phyloP scores from a whole-genome alignment of 2,797 vertebrate species.

The Poeciliopsis infans region DNA sequence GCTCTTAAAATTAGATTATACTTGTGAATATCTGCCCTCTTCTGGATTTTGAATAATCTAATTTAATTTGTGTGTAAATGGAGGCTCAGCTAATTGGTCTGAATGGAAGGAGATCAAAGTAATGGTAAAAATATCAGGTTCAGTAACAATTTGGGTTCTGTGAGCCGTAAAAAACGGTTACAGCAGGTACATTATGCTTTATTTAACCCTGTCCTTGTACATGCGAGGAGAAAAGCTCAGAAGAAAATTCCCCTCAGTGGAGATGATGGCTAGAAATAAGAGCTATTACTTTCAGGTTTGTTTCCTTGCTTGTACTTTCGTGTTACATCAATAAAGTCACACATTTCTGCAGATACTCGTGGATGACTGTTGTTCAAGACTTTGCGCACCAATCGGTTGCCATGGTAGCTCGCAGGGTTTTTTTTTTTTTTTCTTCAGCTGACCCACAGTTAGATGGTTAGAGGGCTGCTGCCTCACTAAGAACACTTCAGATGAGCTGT shows the following conservation, averaged over 20 bases:
- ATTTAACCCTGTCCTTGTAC: slow-evolving; percentile 31
- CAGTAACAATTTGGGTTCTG: slow-evolving; percentile 49
- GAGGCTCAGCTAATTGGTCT: slow-evolving; percentile 59
- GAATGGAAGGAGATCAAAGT: slow-evolving; percentile 36
- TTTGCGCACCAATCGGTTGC: slow-evolving; percentile 67
- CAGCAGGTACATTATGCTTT: slow-evolving; percentile 35
- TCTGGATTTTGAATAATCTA: slow-evolving; percentile 62
- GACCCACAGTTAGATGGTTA: slow-evolving; percentile 58
- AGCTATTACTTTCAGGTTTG: slow-evolving; percentile 14
- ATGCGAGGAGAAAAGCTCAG: background rate
- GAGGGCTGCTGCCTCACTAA: slow-evolving; percentile 51
- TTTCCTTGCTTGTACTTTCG: slow-evolving; percentile 21
- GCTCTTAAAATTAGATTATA: slow-evolving; percentile 57
- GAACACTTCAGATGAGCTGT: slow-evolving; percentile 45
- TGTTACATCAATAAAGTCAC: slow-evolving; percentile 46
- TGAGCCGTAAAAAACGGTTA: slow-evolving; percentile 27
- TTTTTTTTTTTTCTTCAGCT: slow-evolving; percentile 57
- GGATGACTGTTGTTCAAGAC: slow-evolving; percentile 56
- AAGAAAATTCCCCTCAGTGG: slow-evolving; percentile 13
- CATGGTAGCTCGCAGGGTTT: slow-evolving; percentile 64
- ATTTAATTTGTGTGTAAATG: slow-evolving; percentile 68
- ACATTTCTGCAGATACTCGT: slow-evolving; percentile 48
- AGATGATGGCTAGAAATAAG: slow-evolving; percentile 5
- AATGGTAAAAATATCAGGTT: slow-evolving; percentile 28
- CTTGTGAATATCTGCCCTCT: slow-evolving; percentile 49